Percentiles rank a stretch among this genome's conserved stretches.
Evolutionary conservation across 2,888 invertebrate species (phyloP).

Genomic region (Netelia virgata): DNA sequence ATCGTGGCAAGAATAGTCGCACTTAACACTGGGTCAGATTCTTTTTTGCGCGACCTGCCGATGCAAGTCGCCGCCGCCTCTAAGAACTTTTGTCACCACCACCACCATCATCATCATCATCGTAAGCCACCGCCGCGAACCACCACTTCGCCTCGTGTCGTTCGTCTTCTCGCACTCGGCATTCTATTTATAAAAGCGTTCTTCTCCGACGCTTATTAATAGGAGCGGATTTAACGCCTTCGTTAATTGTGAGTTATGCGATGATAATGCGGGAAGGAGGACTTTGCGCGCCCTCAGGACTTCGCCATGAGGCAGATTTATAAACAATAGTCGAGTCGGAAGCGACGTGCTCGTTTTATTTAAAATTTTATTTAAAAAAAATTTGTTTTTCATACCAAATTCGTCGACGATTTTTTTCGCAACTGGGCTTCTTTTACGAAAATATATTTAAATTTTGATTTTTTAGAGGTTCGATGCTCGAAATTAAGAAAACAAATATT

Average conservation of each 20-base stretch:
- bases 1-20: slow-evolving; percentile 81
- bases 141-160: slow-evolving; percentile 58
- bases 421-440: too few species aligned
- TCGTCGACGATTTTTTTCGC: too few species aligned
- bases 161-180: slow-evolving; percentile 73
- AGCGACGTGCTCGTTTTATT: neutral
- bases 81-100: slow-evolving; percentile 72
- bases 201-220: slow-evolving; percentile 80
- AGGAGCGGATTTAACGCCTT: slow-evolving; percentile 79
- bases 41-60: slow-evolving; percentile 77
- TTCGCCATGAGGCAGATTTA: slow-evolving; percentile 24
- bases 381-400: too few species aligned
- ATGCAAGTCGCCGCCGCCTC: slow-evolving; percentile 73
- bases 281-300: slow-evolving; percentile 10
- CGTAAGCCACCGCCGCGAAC: slow-evolving; percentile 68
- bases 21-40: slow-evolving; percentile 78
- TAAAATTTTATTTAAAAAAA: too few species aligned
- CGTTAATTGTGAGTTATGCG: slow-evolving; percentile 79
- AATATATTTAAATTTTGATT: neutral
- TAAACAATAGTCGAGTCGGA: neutral
- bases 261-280: slow-evolving; percentile 64
- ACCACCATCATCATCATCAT: slow-evolving; percentile 67
- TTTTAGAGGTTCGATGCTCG: neutral
- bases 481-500: too few species aligned
- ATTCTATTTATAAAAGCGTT: slow-evolving; percentile 77